Conservation (phyloP, 2,888 invertebrate genomes). For the Ecdyonurus torrentis region DNA sequence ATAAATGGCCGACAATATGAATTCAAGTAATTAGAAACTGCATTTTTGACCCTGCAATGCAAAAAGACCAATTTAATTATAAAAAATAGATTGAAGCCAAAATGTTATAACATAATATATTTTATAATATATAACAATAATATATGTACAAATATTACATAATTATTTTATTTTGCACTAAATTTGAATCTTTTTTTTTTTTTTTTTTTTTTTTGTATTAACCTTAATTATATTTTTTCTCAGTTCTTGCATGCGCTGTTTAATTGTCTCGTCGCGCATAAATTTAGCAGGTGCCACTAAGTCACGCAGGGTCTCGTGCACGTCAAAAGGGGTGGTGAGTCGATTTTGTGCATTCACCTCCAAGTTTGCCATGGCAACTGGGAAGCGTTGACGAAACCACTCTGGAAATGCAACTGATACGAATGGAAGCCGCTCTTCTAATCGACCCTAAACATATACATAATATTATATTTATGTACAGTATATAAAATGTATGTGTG, state of each 20-base stretch:
- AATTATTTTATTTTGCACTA: no score
- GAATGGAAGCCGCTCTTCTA: constrained; percentile 78
- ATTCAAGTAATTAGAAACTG: no score
- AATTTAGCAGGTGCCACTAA: constrained; percentile 30
- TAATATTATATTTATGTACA: not conserved
- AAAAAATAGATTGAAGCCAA: no score
- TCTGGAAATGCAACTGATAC: constrained; percentile 54
- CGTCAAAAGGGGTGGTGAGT: constrained; percentile 67
- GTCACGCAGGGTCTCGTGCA: constrained; percentile 62
- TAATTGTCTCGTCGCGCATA: constrained; percentile 2
- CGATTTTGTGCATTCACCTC: constrained; percentile 40
- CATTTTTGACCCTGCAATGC: no score
- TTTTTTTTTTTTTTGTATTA: no score
- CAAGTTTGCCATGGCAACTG: constrained; percentile 43
- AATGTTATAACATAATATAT: no score
- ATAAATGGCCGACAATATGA: no score
- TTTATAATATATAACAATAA: no score
- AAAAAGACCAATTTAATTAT: no score
- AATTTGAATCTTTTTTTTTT: no score
- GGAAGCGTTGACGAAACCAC: constrained; percentile 47
- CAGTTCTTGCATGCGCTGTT: not conserved
- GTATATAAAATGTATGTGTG: not conserved
- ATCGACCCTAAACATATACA: constrained; percentile 32
- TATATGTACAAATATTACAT: no score
- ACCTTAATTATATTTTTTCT: not conserved